Evolutionary conservation across 1,140 invertebrate genomes (phyloP).

Genomic region (Lepidurus apus): DNA sequence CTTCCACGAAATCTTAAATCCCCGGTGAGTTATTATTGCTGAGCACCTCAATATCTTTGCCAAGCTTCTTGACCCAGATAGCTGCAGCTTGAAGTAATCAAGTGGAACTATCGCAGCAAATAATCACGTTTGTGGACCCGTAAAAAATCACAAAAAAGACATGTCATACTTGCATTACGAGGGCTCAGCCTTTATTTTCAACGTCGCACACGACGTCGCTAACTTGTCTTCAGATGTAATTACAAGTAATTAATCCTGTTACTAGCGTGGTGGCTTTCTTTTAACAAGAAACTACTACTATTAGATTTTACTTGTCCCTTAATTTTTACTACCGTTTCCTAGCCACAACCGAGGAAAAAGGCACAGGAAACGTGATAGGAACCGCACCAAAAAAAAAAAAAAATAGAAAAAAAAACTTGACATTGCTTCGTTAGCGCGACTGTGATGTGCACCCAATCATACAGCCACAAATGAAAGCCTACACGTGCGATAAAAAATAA

Average conservation of each 20-base stretch:
- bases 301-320: background rate
- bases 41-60: slow-evolving; percentile 4
- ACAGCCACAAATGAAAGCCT: background rate
- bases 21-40: background rate
- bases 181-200: background rate
- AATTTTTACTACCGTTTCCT: background rate
- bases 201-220: background rate
- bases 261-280: background rate
- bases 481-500: background rate
- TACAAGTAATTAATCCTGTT: background rate
- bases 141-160: background rate
- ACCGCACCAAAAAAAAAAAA: slow-evolving; percentile 1
- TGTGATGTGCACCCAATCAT: background rate
- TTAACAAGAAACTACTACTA: background rate
- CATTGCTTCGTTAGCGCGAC: background rate
- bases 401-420: background rate
- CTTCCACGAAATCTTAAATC: background rate
- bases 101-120: background rate
- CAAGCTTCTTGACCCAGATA: slow-evolving; percentile 4
- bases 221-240: background rate
- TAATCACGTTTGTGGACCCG: background rate
- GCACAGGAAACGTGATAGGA: background rate
- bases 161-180: background rate
- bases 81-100: background rate
- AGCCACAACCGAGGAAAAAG: background rate